Base-by-base conservation (phyloP, 2,113 vertebrate genomes). In the Acrocephalus arundinaceus region DNA sequence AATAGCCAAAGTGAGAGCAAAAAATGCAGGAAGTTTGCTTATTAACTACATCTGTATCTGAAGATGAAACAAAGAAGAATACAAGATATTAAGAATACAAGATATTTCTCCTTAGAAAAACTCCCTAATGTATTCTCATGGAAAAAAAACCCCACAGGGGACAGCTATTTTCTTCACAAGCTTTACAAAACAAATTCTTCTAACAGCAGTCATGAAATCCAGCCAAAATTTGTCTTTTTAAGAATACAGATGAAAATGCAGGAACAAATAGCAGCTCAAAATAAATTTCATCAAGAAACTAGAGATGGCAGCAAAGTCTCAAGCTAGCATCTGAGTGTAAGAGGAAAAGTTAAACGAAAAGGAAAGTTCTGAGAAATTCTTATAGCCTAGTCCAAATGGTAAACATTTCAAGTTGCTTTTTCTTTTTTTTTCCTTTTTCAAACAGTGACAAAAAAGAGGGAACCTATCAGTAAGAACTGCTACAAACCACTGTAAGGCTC, bases 281-380 rank as follows among this genome's bases (percentile, higher is more conserved):
- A 93, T 33, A 85, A 94, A 90, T 96, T 97, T 96, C 94, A 80
- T 62, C 65, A 72, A 81, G 79, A 90, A 96, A 96, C 94, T 84
- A 96, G 88, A 97, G 96, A 95, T 96, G 95, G 96, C 96, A 97
- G 96, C 96, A 97, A 94, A 95, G 95, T 85, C 94, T 93, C 90
- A 90, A 94, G 65, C 79, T 95, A 93, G 67, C 63, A 63, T 14
- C 12, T 24, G 35, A 84, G 20, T 54, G 25, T 35, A 78, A 72
- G 48, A 77, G 80, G 66, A 55, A 70, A 96, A 95, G 41, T 96
- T 78, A 92, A 71, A 93, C 43, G 49, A 91, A 82, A 87, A 77
- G 20, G 24, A 59, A 93, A 88, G 55, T 63, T 84, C 27, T 9
- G 21, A 95, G 45, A 86, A 93, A 84, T 66, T 86, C n/a, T 74